Base-by-base conservation (phyloP, 2,888 invertebrate species). In the Agrypnus murinus region DNA sequence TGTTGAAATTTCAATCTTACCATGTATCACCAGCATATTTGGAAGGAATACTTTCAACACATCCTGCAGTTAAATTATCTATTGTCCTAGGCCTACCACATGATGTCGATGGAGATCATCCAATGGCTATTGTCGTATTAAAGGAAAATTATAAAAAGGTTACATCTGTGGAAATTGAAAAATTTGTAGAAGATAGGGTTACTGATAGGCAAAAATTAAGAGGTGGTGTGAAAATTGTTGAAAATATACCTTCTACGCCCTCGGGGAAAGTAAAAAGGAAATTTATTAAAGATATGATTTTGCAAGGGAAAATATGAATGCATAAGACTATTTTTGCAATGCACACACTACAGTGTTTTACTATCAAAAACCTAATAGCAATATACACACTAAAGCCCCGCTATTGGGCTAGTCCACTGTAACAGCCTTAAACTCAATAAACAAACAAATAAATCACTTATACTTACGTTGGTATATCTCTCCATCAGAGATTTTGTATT, bases 1-100 rank as follows among this genome's bases (percentile, higher is more conserved):
- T 89, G 71, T 80, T 89, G 6, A 89, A 88, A 77, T 89, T 86
- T 74, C 86, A 80, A 72, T 86, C 82, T 45, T 83, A 86, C 81
- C 89, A 89, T 79, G 87, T 89, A 3, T 74, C 81, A 19, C 84
- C 85, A 0, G 80, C 81, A 2, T 71, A 80, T 60, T 19, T 85
- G 3, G 84, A 85, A 75, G 74, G 75, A 45, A 71, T 80, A 57
- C 66, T 85, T 31, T 57, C 74, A 17, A 53, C 73, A 10, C 84
- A 85, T 76, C 82, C 84, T 5, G 79, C 78, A 6, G 79, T 85
- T 4, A 66, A 70, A 17, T 72, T 74, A 50, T 78, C 79, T 0
- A 78, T 80, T 3, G 83, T 84, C n/a, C 75, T 83, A 32, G 84
- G 83, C 3, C 69, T 83, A 17, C 84, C 84, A 0, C 78, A 84